Percentiles rank a stretch among this genome's conserved stretches.
phyloP scores from a whole-genome alignment of 2,888 invertebrate genomes.

The Ypsolopha scabrella region DNA sequence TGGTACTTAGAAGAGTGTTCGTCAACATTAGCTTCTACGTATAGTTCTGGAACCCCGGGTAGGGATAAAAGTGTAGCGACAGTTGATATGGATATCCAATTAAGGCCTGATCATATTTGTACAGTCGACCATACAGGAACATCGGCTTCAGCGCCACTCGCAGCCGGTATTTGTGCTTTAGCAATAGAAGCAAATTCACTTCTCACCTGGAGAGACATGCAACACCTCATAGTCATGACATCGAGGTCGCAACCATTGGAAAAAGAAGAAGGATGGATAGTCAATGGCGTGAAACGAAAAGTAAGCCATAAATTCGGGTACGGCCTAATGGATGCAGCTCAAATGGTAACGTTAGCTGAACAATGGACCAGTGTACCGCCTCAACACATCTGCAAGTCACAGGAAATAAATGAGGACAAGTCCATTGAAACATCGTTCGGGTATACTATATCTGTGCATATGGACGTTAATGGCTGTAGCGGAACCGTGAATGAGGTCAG shows the following conservation, averaged over 20 bases:
- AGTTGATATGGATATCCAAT: conserved; percentile 89
- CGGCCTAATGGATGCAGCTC: conserved; percentile 97
- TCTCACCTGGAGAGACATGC: conserved; percentile 98
- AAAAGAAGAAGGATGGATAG: conserved; percentile 93
- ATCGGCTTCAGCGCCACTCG: conserved; percentile 93
- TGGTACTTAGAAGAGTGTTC: conserved; percentile 99
- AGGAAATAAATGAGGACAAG: conserved; percentile 86
- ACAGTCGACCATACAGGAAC: conserved; percentile 94
- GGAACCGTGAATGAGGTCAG: conserved; percentile 89
- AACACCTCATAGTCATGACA: conserved; percentile 93
- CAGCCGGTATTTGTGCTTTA: conserved; percentile 94
- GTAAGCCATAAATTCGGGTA: conserved; percentile 98
- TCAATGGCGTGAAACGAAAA: conserved; percentile 93
- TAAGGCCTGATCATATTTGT: conserved; percentile 89
- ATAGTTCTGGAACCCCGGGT: conserved; percentile 95
- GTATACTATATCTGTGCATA: conserved; percentile 82
- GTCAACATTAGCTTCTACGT: conserved; percentile 97
- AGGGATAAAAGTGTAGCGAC: conserved; percentile 92
- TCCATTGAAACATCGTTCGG: conserved; percentile 82
- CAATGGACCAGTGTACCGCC: conserved; percentile 95
- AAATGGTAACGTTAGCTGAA: conserved; percentile 91
- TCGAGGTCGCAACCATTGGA: conserved; percentile 89
- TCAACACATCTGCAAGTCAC: conserved; percentile 95
- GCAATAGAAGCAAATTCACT: conserved; percentile 93
- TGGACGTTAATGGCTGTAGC: conserved; percentile 92